Evolutionary conservation across 2,113 vertebrate species (phyloP).

Genomic region (Sciurus niger): DNA sequence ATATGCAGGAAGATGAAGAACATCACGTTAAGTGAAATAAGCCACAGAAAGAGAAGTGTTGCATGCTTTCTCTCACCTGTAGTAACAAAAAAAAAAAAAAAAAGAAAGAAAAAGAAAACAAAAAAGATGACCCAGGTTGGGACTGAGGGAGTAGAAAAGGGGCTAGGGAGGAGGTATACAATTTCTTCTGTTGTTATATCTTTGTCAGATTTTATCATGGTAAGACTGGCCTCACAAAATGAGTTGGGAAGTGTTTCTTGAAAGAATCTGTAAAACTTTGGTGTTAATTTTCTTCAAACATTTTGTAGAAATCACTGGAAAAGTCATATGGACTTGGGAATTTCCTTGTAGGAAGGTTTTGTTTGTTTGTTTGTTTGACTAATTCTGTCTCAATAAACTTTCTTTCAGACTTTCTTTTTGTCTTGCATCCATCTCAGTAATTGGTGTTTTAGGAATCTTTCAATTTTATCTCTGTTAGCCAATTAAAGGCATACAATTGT

Average conservation of each 20-base stretch:
- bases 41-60: no score
- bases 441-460: neutral
- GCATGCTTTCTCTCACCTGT: no score
- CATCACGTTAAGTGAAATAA: no score
- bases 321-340: neutral
- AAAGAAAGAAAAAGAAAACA: no score
- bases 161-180: neutral
- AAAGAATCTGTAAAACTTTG: neutral
- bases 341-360: neutral
- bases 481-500: neutral
- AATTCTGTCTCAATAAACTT: neutral
- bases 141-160: no score
- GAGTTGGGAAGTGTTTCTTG: neutral
- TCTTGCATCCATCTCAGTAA: neutral
- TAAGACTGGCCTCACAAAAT: neutral
- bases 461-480: neutral
- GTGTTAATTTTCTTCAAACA: neutral
- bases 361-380: neutral
- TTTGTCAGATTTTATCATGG: neutral
- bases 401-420: neutral
- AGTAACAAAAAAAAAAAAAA: no score
- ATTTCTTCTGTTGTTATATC: neutral
- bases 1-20: no score
- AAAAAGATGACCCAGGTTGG: no score
- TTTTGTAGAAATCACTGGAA: neutral